These are phyloP conservation scores for Oscheius myriophilus DNA, from an alignment of 2,888 invertebrate genomes.

Conservation along the genomic window DNA sequence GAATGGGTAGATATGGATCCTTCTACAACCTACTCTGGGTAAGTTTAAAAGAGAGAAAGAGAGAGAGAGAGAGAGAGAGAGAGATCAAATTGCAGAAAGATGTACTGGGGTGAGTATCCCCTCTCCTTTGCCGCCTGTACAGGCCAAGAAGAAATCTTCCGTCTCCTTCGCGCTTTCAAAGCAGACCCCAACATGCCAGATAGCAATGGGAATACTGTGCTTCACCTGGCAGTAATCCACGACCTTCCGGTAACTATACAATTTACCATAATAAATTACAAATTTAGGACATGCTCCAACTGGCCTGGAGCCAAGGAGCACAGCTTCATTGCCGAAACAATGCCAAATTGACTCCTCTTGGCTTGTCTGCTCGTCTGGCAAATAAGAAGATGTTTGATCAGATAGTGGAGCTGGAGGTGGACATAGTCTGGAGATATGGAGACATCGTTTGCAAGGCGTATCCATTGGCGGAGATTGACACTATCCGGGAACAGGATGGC, in stretches of 20 bases:
- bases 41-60: not conserved
- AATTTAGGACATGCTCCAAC: conserved; percentile 82
- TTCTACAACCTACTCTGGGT: conserved; percentile 87
- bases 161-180: conserved; percentile 89
- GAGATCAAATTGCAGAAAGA: conserved; percentile 79
- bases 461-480: conserved; percentile 88
- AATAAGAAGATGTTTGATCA: conserved; percentile 85
- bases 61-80: too few relatives aligned
- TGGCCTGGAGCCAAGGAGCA: conserved; percentile 91
- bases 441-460: conserved; percentile 81
- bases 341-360: conserved; percentile 87
- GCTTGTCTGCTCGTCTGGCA: conserved; percentile 76
- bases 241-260: conserved; percentile 78
- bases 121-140: conserved; percentile 94
- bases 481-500: conserved; percentile 82
- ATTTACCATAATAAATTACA: not conserved
- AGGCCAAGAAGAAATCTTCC: conserved; percentile 94
- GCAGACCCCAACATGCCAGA: conserved; percentile 94
- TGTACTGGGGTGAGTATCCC: conserved; percentile 99
- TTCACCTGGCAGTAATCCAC: conserved; percentile 95
- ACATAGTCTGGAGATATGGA: conserved; percentile 96
- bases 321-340: conserved; percentile 85
- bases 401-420: conserved; percentile 91
- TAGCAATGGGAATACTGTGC: conserved; percentile 94
- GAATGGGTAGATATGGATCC: conserved; percentile 87